phyloP scores from a whole-genome alignment of 2,797 vertebrate genomes.

The Numenius phaeopus region DNA sequence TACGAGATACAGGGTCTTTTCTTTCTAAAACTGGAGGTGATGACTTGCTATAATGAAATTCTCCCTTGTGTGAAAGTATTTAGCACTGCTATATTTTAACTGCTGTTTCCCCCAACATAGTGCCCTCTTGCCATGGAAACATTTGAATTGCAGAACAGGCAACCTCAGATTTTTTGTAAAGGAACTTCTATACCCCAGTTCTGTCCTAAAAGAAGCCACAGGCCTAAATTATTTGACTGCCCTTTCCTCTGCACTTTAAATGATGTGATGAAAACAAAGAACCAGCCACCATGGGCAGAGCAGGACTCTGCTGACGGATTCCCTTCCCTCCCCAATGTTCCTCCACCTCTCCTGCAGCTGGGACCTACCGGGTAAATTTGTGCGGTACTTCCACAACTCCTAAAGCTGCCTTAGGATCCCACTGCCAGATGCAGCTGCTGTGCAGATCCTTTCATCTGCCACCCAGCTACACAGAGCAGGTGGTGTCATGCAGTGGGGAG shows the following conservation, averaged over 20 bases:
- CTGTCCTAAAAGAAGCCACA: background rate
- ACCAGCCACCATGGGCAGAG: background rate
- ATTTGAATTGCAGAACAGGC: background rate
- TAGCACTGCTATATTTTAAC: background rate
- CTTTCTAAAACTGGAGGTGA: background rate
- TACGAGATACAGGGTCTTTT: background rate
- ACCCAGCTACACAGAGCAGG: background rate
- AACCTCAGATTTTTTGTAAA: background rate
- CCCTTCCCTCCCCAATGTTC: background rate
- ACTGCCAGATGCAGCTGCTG: slow-evolving; percentile 11
- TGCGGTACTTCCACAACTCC: background rate
- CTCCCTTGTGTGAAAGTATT: background rate
- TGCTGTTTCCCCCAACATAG: background rate
- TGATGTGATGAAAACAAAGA: background rate
- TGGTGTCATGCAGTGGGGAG: background rate
- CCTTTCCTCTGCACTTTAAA: background rate
- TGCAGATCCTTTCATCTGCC: slow-evolving; percentile 27
- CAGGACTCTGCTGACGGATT: background rate
- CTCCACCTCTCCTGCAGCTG: background rate
- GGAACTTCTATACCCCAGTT: background rate
- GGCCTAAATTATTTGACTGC: background rate
- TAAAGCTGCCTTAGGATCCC: background rate
- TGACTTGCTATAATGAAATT: background rate
- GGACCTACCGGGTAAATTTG: background rate
- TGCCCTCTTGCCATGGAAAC: background rate